Percentiles rank a stretch among this genome's conserved stretches.
These are phyloP conservation scores for Meiosimyza decipiens DNA, from an alignment of 2,888 invertebrate genomes.

Conservation along the genomic window DNA sequence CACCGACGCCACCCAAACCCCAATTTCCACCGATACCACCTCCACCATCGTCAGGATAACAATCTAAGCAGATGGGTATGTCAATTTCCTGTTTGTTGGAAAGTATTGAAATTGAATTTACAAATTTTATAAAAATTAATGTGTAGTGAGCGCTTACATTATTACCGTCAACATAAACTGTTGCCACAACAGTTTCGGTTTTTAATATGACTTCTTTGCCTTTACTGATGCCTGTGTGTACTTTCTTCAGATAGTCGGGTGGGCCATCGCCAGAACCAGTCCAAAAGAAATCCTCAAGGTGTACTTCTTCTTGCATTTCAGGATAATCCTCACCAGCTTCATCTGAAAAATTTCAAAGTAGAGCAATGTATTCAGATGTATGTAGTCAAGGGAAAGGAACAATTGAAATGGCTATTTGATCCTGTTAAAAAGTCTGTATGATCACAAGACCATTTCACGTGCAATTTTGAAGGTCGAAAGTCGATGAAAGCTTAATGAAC, in stretches of 20 bases:
- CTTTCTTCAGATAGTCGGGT: conserved; percentile 67
- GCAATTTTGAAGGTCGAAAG: too few relatives aligned
- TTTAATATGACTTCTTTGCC: conserved; percentile 71
- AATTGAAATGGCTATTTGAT: too few relatives aligned
- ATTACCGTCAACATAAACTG: conserved; percentile 73
- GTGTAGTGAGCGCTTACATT: conserved; percentile 54
- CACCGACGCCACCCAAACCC: conserved; percentile 54
- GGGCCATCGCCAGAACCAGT: conserved; percentile 87
- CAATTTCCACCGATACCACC: conserved; percentile 56
- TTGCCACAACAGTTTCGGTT: conserved; percentile 77
- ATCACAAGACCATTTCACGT: too few relatives aligned
- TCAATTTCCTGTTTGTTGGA: conserved; percentile 57
- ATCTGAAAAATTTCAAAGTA: conserved; percentile 47
- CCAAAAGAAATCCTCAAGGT: conserved; percentile 88
- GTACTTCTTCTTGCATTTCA: conserved; percentile 63
- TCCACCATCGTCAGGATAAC: conserved; percentile 58
- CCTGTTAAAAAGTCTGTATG: too few relatives aligned
- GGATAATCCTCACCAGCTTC: conserved; percentile 59
- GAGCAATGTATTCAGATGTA: not conserved
- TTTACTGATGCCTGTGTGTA: conserved; percentile 70
- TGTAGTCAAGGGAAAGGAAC: too few relatives aligned
- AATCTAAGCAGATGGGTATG: conserved; percentile 64
- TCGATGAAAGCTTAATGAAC: too few relatives aligned
- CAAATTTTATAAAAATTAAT: not conserved
- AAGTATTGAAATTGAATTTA: not conserved